Evolutionary conservation across 2,888 invertebrate genomes (phyloP).

Genomic region (Sphinx pinastri): DNA sequence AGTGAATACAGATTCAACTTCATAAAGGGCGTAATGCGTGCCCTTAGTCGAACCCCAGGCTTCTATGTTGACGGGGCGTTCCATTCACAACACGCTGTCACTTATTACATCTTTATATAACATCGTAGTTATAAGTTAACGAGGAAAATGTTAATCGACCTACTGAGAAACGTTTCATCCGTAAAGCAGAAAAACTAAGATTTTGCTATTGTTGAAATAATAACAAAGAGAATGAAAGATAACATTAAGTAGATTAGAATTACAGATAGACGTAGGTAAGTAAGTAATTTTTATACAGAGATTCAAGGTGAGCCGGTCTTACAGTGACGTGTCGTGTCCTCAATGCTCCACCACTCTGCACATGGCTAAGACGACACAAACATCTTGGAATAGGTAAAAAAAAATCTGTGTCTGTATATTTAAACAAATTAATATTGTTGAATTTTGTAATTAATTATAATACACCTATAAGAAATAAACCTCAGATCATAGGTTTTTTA

Average conservation of each 20-base stretch:
- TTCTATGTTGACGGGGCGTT: too few relatives aligned
- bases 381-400: not conserved
- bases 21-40: too few relatives aligned
- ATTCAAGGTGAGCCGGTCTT: conserved; percentile 77
- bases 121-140: too few relatives aligned
- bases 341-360: conserved; percentile 34
- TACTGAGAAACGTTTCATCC: too few relatives aligned
- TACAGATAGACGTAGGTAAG: conserved; percentile 53
- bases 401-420: not conserved
- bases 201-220: not conserved
- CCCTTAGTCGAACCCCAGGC: too few relatives aligned
- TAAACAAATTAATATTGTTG: not conserved
- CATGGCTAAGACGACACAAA: conserved; percentile 21
- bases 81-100: too few relatives aligned
- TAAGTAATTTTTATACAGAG: conserved; percentile 62
- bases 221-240: not conserved
- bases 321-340: conserved; percentile 47
- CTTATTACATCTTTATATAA: too few relatives aligned
- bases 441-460: too few relatives aligned
- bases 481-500: too few relatives aligned
- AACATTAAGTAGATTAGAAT: conserved; percentile 22
- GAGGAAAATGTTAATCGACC: too few relatives aligned
- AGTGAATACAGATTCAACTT: too few relatives aligned
- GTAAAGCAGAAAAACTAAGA: not conserved
- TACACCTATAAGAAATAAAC: too few relatives aligned